Base-by-base conservation (phyloP, 2,888 invertebrate species). In the Lithophane socia region DNA sequence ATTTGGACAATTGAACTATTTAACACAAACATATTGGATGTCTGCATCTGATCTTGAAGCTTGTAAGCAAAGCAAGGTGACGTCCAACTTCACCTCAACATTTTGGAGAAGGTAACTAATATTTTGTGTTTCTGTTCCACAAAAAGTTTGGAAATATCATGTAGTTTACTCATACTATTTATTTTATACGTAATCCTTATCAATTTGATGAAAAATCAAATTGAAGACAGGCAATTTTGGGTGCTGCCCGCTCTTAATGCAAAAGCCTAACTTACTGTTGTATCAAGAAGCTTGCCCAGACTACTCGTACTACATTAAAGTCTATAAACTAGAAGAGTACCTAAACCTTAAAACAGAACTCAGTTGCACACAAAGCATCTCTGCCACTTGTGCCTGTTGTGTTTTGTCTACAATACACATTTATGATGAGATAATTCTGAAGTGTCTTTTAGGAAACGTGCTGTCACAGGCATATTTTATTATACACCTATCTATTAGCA, bases 391-490 rank as follows among this genome's bases (percentile, higher is more conserved):
- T 21, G 9, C 7, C 24, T 49, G 24, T 42, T 42, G 5, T n/a
- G 1, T 18, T 9, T 18, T 49, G 7, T 42, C 10, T 42, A 49
- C 10, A 77, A n/a, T 18, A 37, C 21, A 8, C 12, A 54, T 69
- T 44, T 8, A 52, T 37, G 7, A 1, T 3, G 5, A 42, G 10
- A 60, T 13, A 8, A 44, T 21, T 58, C 7, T n/a, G 42, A 24
- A 3, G 12, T 42, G 29, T 9, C 18, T 37, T 47, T 47, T 2
- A 49, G 10, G 13, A 54, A 80, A 64, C 18, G 29, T 29, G 9
- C 8, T n/a, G 13, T 8, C 54, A 18, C n/a, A 77, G 13, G 4
- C 7, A 42, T 21, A 67, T 54, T 61, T 81, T 67, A 64, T 21
- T 13, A 66, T 12, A 44, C n/a, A 63, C 37, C 16, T 64, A 67